phyloP scores from a whole-genome alignment of 2,113 vertebrate genomes.

The Hemiscyllium ocellatum region DNA sequence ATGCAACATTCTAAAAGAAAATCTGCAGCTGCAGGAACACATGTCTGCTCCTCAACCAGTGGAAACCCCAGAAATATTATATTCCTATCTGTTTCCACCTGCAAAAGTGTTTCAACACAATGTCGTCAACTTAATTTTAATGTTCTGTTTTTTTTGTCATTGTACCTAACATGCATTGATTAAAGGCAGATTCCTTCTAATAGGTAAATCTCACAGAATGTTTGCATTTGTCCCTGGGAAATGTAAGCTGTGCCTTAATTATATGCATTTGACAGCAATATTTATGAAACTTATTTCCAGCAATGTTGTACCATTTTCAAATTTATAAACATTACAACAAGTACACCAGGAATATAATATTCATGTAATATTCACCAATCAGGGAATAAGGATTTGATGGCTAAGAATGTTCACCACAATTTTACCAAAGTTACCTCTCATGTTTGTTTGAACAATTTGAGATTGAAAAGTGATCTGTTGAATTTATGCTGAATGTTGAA shows the following conservation, averaged over 20 bases:
- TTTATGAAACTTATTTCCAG: background rate
- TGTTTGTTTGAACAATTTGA: slow-evolving; percentile 46
- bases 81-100: background rate
- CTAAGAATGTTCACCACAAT: slow-evolving; percentile 42
- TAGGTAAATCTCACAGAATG: background rate
- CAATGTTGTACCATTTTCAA: background rate
- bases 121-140: background rate
- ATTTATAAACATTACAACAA: background rate
- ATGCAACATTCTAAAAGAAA: background rate
- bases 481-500: background rate
- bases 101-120: background rate
- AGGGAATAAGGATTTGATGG: slow-evolving; percentile 40
- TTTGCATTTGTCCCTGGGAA: background rate
- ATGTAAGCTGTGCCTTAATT: background rate
- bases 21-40: background rate
- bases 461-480: slow-evolving; percentile 28
- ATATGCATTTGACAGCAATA: background rate
- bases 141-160: background rate
- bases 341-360: background rate
- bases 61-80: background rate
- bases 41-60: background rate
- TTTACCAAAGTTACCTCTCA: slow-evolving; percentile 44
- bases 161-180: background rate
- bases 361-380: background rate
- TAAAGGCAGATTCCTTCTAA: background rate